Evolutionary conservation across 2,888 invertebrate species (phyloP), one percentile per base, ranked within the genome.

Genomic region (Trichogramma dendrolimi): DNA sequence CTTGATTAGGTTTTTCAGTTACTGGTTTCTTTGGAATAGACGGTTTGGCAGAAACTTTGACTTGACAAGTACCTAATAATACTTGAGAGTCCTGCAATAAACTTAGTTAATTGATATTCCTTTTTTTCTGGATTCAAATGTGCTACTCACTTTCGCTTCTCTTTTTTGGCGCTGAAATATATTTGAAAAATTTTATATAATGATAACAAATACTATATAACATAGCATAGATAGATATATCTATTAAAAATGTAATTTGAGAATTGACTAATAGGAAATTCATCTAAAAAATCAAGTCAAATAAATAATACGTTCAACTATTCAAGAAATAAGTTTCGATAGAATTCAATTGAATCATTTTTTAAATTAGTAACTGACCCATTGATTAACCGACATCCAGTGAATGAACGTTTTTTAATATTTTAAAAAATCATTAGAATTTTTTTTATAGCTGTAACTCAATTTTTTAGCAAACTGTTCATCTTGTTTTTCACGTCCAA

Each of bases 151-250:
- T 57, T 60, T 60, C 14, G 61, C 60, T 60, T 61, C 61, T 10
- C 63, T 63, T 56, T 61, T 61, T 38, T 48, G 61, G 42, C 64
- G 61, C 64, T 64, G 53, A 55, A 64, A 64, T 40, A 64, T 41
- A 27, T 27, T 27, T 27, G 27, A 60, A n/a, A 59, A 58, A n/a
- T 27, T 56, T 48, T 11, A 48, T 10, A 47, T 41, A 46, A 10
- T 48, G 4, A 40, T 5, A 42, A 41, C 5, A 59, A 1, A 42
- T 39, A n/a, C 41, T n/a, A 8, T 8, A 39, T 43, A 39, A 60
- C 60, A 38, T 10, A 40, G 39, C 6, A 38, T 46, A 8, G n/a
- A n/a, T 10, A 39, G 4, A 42, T 38, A 38, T 6, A 4, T 14
- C 40, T 46, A 41, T 40, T 42, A 11, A n/a, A 52, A 11, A 46